phyloP scores from a whole-genome alignment of 2,888 invertebrate genomes.

The Eupithecia dodoneata region DNA sequence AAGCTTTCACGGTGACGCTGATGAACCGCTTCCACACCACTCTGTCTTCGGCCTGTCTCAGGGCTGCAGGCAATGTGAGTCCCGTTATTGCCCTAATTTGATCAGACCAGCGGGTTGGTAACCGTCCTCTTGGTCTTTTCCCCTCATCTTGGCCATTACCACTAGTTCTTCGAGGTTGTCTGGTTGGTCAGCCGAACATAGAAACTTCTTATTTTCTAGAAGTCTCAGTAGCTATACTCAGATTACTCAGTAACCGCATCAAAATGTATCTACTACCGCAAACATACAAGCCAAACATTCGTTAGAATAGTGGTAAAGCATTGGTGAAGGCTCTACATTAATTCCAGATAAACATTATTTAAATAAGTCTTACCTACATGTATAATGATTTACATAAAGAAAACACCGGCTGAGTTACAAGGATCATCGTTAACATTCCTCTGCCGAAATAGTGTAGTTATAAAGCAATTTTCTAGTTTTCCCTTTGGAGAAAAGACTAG shows the following conservation, averaged over 20 bases:
- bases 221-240: not conserved
- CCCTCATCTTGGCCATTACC: too few relatives aligned
- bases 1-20: too few relatives aligned
- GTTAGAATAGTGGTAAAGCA: not conserved
- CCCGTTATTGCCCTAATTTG: too few relatives aligned
- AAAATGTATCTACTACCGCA: not conserved
- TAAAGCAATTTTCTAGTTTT: constrained; percentile 22
- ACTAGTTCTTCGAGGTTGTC: too few relatives aligned
- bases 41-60: too few relatives aligned
- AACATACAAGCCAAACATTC: not conserved
- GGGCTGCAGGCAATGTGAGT: too few relatives aligned
- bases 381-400: constrained; percentile 62
- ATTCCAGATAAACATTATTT: constrained; percentile 28
- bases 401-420: constrained; percentile 51
- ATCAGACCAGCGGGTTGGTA: too few relatives aligned
- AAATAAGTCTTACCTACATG: constrained; percentile 21
- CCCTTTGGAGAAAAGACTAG: not conserved
- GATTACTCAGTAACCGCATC: not conserved
- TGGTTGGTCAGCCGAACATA: too few relatives aligned
- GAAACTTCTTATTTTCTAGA: too few relatives aligned
- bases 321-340: constrained; percentile 18
- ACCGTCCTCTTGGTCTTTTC: too few relatives aligned
- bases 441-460: constrained; percentile 47
- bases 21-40: too few relatives aligned
- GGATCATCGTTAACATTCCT: constrained; percentile 62